phyloP scores from a whole-genome alignment of 30 jellyfish, hydroid and myxozoan genomes.

The Aurelia aurita complex sp. Pacific region DNA sequence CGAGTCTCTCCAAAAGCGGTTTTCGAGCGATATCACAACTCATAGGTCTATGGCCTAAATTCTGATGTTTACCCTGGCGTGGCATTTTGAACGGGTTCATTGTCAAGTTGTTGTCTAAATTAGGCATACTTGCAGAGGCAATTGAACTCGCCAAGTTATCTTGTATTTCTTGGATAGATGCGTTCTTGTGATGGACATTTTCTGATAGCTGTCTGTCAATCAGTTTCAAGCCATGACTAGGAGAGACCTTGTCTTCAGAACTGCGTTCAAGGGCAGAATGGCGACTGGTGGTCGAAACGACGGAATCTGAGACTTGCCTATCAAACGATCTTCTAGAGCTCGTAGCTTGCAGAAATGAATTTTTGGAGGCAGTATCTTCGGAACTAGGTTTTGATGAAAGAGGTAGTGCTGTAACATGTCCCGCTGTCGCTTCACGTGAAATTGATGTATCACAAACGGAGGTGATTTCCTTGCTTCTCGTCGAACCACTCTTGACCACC shows the following conservation, averaged over 20 bases:
- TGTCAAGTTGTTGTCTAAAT: conserved; percentile 18
- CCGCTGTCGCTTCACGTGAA: too few species aligned
- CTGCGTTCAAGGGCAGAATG: not conserved
- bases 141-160: not conserved
- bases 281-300: not conserved
- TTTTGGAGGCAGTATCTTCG: too few species aligned
- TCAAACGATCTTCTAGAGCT: not conserved
- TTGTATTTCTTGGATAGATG: not conserved
- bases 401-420: too few species aligned
- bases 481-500: too few species aligned
- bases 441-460: too few species aligned
- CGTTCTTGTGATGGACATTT: not conserved
- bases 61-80: conserved; percentile 27
- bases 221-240: not conserved
- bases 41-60: conserved; percentile 58
- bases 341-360: too few species aligned
- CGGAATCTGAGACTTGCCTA: conserved; percentile 19
- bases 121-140: conserved; percentile 29
- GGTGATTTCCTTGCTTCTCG: too few species aligned
- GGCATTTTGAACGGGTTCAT: conserved; percentile 47
- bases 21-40: conserved; percentile 39
- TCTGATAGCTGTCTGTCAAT: conserved; percentile 54
- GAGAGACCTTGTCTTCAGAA: not conserved
- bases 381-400: too few species aligned
- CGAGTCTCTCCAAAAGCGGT: conserved; percentile 52